phyloP scores from a whole-genome alignment of 2,888 invertebrate species.

The Noctua comes region DNA sequence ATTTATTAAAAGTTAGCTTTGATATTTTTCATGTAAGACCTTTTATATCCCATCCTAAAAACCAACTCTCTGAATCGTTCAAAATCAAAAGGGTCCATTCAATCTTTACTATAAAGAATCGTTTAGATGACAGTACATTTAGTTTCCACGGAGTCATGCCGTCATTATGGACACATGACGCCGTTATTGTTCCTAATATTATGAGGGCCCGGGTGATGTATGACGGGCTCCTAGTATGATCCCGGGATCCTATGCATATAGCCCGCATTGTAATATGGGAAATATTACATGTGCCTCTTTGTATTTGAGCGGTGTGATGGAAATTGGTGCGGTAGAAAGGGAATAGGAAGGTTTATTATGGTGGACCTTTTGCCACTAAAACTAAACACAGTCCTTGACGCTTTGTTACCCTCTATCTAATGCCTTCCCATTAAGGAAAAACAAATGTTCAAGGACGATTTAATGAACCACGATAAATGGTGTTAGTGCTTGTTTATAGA shows the following conservation, averaged over 20 bases:
- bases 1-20: neutral
- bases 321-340: conserved; percentile 22
- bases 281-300: conserved; percentile 48
- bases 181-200: conserved; percentile 59
- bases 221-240: conserved; percentile 31
- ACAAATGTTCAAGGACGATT: neutral
- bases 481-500: neutral
- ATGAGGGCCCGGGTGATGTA: conserved; percentile 59
- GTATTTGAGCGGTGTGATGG: conserved; percentile 35
- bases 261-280: conserved; percentile 51
- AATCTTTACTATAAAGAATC: conserved; percentile 28
- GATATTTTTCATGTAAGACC: neutral
- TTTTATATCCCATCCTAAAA: neutral
- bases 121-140: conserved; percentile 58
- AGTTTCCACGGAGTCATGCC: conserved; percentile 56
- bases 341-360: neutral
- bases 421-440: no score
- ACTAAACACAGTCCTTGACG: neutral
- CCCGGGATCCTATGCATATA: conserved; percentile 56
- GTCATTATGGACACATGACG: conserved; percentile 64
- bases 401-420: neutral
- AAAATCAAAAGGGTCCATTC: conserved; percentile 19
- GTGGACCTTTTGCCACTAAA: neutral
- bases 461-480: neutral
- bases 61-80: neutral